Evolutionary conservation across 1,140 invertebrate species (phyloP).

Genomic region (Aphelinus atriplicis): DNA sequence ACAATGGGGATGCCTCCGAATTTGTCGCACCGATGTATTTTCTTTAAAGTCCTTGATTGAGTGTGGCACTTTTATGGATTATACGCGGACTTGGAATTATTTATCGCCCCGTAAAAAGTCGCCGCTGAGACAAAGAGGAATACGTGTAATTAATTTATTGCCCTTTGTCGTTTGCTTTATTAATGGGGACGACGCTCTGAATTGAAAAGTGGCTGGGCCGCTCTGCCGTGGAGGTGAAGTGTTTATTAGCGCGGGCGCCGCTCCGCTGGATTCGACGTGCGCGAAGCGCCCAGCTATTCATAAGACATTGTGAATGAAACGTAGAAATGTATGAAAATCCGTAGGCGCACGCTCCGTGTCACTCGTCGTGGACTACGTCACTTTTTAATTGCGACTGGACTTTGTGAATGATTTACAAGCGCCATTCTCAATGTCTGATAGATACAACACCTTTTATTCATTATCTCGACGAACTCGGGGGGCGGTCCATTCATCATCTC

Average conservation of each 20-base stretch:
- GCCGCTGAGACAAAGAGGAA: background rate
- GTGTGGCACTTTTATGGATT: conserved; percentile 37
- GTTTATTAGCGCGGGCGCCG: conserved; percentile 25
- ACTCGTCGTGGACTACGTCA: background rate
- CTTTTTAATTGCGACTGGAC: conserved; percentile 9
- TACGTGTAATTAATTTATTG: conserved; percentile 40
- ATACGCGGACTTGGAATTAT: conserved; percentile 13
- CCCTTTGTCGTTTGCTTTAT: conserved; percentile 31
- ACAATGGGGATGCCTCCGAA: conserved; percentile 25
- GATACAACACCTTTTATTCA: no score
- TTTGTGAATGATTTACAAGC: conserved; percentile 10
- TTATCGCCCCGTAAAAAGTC: conserved; percentile 15
- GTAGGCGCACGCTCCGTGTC: background rate
- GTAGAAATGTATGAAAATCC: conserved; percentile 26
- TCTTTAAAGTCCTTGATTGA: conserved; percentile 43
- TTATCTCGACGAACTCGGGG: no score
- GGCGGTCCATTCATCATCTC: no score
- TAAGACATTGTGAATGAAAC: conserved; percentile 16
- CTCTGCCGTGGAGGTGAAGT: conserved; percentile 20
- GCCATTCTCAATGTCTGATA: background rate
- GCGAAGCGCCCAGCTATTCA: background rate
- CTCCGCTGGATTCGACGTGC: background rate
- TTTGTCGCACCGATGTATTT: conserved; percentile 25
- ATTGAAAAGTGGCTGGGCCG: background rate
- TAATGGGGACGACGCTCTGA: background rate